A percentile compares a stretch with the other conserved stretches of the same genome.
phyloP scores from a whole-genome alignment of 2,888 invertebrate genomes.

The Uloborus plumipes region DNA sequence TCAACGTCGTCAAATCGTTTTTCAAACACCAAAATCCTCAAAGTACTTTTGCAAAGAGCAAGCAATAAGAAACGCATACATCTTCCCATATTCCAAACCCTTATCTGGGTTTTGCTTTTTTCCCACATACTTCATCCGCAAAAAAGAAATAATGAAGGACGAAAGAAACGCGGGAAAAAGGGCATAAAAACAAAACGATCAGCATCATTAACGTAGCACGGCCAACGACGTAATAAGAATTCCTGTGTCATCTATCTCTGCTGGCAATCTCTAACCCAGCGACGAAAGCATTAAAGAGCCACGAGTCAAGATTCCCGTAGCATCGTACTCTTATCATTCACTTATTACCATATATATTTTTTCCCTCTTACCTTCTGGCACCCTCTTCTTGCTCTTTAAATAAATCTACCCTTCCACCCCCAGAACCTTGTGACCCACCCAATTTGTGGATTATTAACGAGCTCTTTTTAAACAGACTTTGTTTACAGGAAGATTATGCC shows the following conservation, averaged over 20 bases:
- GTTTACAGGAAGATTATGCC: slow-evolving; percentile 63
- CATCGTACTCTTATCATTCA: slow-evolving; percentile 61
- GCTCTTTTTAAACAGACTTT: slow-evolving; percentile 62
- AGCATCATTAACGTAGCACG: slow-evolving; percentile 37
- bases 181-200: slow-evolving; percentile 23
- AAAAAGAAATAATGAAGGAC: slow-evolving; percentile 28
- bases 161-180: slow-evolving; percentile 11
- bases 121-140: too few species aligned
- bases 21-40: too few species aligned
- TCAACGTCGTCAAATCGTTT: too few species aligned
- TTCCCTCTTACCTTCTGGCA: slow-evolving; percentile 34
- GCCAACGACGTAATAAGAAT: slow-evolving; percentile 33
- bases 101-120: too few species aligned
- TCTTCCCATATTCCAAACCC: too few species aligned
- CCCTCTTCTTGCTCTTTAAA: slow-evolving; percentile 55
- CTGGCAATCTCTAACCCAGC: slow-evolving; percentile 34
- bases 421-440: slow-evolving; percentile 49
- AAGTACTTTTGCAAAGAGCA: too few species aligned
- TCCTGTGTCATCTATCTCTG: slow-evolving; percentile 42
- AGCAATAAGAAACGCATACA: too few species aligned
- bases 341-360: slow-evolving; percentile 55
- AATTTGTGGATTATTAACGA: slow-evolving; percentile 65
- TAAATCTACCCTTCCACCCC: slow-evolving; percentile 48
- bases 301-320: not conserved
- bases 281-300: slow-evolving; percentile 36